Conservation (phyloP, 2,113 vertebrate species). For the Gallinago paraguaiae region DNA sequence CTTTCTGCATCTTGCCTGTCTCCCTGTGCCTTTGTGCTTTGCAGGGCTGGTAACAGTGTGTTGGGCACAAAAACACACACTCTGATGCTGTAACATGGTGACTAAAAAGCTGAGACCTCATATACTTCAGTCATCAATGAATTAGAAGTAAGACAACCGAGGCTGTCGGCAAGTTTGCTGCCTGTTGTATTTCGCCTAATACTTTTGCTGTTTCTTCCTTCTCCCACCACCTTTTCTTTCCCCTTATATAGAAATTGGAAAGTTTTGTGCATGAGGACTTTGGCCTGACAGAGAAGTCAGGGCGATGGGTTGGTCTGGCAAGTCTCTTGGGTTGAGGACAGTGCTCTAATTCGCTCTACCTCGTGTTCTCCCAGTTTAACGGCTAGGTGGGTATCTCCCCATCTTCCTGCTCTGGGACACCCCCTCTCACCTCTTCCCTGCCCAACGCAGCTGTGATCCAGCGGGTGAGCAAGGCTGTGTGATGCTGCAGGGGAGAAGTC, state of each 20-base stretch:
- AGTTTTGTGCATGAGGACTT: not conserved
- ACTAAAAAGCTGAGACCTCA: not conserved
- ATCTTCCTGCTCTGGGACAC: not conserved
- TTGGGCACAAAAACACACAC: not conserved
- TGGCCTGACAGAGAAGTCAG: not conserved
- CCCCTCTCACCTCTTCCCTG: not conserved
- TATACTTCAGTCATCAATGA: not conserved
- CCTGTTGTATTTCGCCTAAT: not conserved
- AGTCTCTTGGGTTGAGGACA: not conserved
- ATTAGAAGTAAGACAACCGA: not conserved
- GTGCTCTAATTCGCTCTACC: not conserved
- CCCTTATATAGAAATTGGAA: not conserved
- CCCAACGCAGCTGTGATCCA: not conserved
- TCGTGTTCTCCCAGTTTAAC: accelerated
- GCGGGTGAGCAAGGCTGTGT: not conserved
- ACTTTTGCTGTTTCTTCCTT: not conserved
- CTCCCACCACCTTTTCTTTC: not conserved
- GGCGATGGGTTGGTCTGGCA: not conserved
- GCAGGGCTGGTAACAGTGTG: not conserved
- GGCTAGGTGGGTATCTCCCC: not conserved
- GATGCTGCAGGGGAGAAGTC: not conserved
- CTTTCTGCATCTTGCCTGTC: not conserved
- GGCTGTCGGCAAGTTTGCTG: not conserved
- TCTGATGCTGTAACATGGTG: not conserved
- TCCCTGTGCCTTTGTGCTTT: not conserved